These are phyloP conservation scores for Maylandia zebra DNA, from an alignment of 2,113 vertebrate genomes.

Conservation along the genomic window DNA sequence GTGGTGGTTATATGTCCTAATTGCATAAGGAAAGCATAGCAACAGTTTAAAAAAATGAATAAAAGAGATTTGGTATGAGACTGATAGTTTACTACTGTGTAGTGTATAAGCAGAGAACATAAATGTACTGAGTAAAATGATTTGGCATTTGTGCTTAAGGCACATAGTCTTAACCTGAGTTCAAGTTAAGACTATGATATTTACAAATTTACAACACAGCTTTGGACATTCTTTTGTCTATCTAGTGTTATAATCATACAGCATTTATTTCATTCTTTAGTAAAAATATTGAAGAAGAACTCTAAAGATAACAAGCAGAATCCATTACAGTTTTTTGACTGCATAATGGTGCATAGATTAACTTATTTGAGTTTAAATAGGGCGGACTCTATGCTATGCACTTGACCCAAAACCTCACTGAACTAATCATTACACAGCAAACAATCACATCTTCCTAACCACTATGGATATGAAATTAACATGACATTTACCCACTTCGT, in stretches of 20 bases:
- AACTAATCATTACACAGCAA: conserved; percentile 44
- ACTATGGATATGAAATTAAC: not conserved
- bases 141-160: conserved; percentile 46
- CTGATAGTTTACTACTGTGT: not conserved
- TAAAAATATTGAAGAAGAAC: not conserved
- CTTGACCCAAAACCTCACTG: conserved; percentile 9
- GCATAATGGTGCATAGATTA: not conserved
- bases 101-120: conserved; percentile 13
- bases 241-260: not conserved
- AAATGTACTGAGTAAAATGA: not conserved
- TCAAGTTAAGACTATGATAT: not conserved
- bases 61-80: not conserved
- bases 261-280: not conserved
- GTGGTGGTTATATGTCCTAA: not conserved
- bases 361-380: not conserved
- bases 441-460: conserved; percentile 17
- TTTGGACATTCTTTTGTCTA: not conserved
- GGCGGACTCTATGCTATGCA: not conserved
- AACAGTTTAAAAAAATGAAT: not conserved
- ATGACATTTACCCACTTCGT: conserved; percentile 11
- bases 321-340: not conserved
- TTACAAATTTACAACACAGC: not conserved
- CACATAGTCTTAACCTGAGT: not conserved
- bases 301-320: not conserved
- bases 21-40: not conserved